Evolutionary conservation across 92 coral and sea anemone species (phyloP), one percentile per base, ranked within the genome.

Genomic region (Palythoa heliodiscus): DNA sequence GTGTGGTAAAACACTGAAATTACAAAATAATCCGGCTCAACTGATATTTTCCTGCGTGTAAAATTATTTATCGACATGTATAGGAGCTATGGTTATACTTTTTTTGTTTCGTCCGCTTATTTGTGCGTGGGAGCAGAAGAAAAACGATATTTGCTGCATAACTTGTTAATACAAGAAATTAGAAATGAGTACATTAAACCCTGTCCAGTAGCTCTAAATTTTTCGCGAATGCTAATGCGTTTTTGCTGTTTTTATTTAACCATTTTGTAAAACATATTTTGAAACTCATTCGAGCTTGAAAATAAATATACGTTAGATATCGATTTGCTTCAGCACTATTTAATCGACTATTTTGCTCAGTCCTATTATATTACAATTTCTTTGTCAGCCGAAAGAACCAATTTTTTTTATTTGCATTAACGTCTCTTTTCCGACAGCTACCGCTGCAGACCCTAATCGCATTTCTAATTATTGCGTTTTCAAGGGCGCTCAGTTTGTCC

Each of bases 41-140:
- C 25, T 29, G 25, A 58, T 58, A 58, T 58, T 15, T 63, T 23
- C 19, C 29, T 63, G 71, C 57, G 82, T 60, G 35, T 55, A 58
- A 29, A 29, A 29, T 29, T 29, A 29, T 57, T 39, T 64, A 35
- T n/a, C 11, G 43, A n/a, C 40, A 54, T 43, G 19, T 73, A 73
- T n/a, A 15, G 8, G n/a, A 43, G 29, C 43, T 38, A 22, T n/a
- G 82, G 14, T 67, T 13, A 35, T n/a, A 76, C 52, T 75, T 43
- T 75, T 43, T 75, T 11, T 19, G 61, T 52, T 48, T 75, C 79
- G 61, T 76, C 37, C 22, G 83, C 48, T 10, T 64, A 15, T 20
- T 25, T n/a, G 39, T 47, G 74, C 84, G 74, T 80, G 74, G 84
- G 72, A 40, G 58, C 71, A 80, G 38, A 19, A 20, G 24, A 38